These are phyloP conservation scores for Gasterosteus aculeatus DNA, from an alignment of 2,113 vertebrate genomes.

Conservation along the genomic window DNA sequence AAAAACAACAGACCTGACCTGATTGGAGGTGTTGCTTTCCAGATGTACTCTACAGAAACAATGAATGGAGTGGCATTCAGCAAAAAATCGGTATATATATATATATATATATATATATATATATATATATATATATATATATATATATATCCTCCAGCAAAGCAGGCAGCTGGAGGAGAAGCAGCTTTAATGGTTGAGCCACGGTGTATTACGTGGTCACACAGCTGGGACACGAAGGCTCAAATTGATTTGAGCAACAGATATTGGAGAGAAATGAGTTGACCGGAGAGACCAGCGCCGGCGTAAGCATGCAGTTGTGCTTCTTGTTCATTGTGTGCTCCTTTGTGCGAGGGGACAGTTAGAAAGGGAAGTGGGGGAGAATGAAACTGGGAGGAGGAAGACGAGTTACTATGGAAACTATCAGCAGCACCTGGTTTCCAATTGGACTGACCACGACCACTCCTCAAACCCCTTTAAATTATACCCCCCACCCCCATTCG, in stretches of 20 bases:
- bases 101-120: no score
- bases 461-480: conserved; percentile 16
- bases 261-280: conserved; percentile 29
- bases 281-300: conserved; percentile 7
- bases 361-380: conserved; percentile 24
- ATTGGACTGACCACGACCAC: conserved; percentile 50
- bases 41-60: conserved; percentile 40
- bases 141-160: conserved; percentile 26
- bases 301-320: conserved; percentile 19
- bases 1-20: conserved; percentile 52
- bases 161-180: neutral
- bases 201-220: conserved; percentile 18
- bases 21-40: conserved; percentile 26
- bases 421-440: conserved; percentile 70
- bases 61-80: conserved; percentile 33
- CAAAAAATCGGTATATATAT: conserved; percentile 1
- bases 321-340: conserved; percentile 35
- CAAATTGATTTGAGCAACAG: conserved; percentile 49
- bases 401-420: conserved; percentile 78
- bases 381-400: conserved; percentile 39
- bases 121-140: no score
- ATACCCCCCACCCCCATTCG: conserved; percentile 2
- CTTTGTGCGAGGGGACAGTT: conserved; percentile 34
- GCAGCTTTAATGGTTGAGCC: conserved; percentile 16
- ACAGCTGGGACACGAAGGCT: conserved; percentile 32